Conservation (phyloP, 2,888 invertebrate genomes). For the Xestia c-nigrum region DNA sequence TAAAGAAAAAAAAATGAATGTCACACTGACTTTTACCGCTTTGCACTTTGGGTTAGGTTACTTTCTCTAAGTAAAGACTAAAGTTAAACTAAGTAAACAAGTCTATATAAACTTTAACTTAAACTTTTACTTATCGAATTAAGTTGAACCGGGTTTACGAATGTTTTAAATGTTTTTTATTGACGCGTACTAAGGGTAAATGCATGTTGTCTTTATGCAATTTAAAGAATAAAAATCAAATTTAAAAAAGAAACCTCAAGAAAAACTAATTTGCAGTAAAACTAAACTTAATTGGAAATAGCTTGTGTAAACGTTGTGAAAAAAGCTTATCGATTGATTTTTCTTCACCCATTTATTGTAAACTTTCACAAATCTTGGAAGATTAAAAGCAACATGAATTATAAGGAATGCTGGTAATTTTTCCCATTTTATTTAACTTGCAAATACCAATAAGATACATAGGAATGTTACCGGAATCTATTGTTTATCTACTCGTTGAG, state of each 20-base stretch:
- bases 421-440: conserved; percentile 41
- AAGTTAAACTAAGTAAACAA: conserved; percentile 67
- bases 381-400: conserved; percentile 10
- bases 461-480: conserved; percentile 67
- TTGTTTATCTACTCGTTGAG: conserved; percentile 64
- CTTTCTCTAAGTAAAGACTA: conserved; percentile 73
- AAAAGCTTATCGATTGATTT: neutral
- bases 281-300: neutral
- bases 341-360: neutral
- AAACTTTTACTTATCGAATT: conserved; percentile 64
- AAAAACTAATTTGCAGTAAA: conserved; percentile 12
- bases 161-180: conserved; percentile 1
- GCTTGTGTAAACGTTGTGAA: neutral
- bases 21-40: conserved; percentile 73
- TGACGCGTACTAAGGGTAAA: neutral
- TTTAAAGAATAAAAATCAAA: neutral
- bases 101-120: conserved; percentile 58
- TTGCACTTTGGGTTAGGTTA: conserved; percentile 73
- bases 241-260: neutral
- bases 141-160: conserved; percentile 39
- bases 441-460: conserved; percentile 48
- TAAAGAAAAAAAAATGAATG: conserved; percentile 65
- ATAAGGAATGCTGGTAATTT: conserved; percentile 7
- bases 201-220: neutral
- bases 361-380: conserved; percentile 29